These are phyloP conservation scores for Otolemur crassicaudatus DNA, from an alignment of 2,797 vertebrate species.

Conservation along the genomic window DNA sequence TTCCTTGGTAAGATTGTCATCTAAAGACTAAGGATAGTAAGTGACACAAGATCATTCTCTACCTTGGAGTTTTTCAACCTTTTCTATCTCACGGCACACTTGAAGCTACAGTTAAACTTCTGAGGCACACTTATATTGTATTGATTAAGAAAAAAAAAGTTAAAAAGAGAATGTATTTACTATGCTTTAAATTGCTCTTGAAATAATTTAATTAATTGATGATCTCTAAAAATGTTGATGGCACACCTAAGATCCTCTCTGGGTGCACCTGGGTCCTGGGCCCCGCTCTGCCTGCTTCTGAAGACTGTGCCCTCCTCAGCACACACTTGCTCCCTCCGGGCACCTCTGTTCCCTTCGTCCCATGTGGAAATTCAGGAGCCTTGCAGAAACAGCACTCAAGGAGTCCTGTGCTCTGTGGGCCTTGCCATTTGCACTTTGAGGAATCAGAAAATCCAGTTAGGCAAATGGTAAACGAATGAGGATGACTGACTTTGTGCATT, in stretches of 20 bases:
- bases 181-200: too few species aligned
- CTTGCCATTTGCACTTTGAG: neutral
- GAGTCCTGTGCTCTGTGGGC: neutral
- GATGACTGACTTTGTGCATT: neutral
- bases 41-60: too few species aligned
- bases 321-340: fast-evolving
- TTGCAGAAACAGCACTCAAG: neutral
- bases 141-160: too few species aligned
- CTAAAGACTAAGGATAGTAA: neutral
- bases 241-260: too few species aligned
- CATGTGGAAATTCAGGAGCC: neutral
- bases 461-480: neutral
- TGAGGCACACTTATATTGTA: too few species aligned
- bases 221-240: too few species aligned
- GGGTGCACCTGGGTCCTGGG: too few species aligned
- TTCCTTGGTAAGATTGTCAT: neutral
- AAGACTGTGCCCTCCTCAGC: fast-evolving
- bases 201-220: too few species aligned
- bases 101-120: too few species aligned
- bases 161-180: too few species aligned
- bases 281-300: neutral
- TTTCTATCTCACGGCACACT: too few species aligned
- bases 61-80: neutral
- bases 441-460: neutral
- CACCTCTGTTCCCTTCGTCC: fast-evolving